phyloP scores from a whole-genome alignment of 2,888 invertebrate species.

The Cheilosia soror region DNA sequence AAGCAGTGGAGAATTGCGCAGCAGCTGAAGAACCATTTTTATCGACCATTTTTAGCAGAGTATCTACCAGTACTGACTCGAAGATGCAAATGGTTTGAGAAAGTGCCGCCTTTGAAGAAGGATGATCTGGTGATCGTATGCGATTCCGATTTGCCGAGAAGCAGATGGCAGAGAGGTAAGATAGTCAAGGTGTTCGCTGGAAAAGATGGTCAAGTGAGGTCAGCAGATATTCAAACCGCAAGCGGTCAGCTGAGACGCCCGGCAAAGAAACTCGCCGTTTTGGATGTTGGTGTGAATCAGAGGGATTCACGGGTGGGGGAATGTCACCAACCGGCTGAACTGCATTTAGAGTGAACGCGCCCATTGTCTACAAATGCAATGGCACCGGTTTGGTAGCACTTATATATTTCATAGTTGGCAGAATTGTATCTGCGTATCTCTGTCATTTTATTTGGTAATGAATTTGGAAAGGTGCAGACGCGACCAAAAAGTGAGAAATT shows the following conservation, averaged over 20 bases:
- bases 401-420: too few species aligned
- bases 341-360: too few species aligned
- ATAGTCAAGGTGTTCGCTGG: neutral
- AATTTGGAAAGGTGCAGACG: too few species aligned
- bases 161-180: neutral
- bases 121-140: neutral
- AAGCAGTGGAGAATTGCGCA: neutral
- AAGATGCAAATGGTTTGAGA: neutral
- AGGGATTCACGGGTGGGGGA: neutral
- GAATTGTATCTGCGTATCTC: too few species aligned
- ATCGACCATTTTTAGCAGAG: neutral
- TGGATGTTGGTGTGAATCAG: too few species aligned
- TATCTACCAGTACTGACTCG: neutral
- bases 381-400: too few species aligned
- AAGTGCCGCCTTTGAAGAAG: neutral
- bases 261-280: too few species aligned
- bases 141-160: neutral
- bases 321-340: neutral
- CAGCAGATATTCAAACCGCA: too few species aligned
- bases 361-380: too few species aligned
- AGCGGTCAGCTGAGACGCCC: too few species aligned
- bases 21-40: neutral
- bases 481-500: too few species aligned
- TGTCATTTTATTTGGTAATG: too few species aligned
- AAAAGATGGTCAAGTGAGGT: neutral